Conservation (phyloP, 1,140 invertebrate species). For the Rhyacophila brunnea region DNA sequence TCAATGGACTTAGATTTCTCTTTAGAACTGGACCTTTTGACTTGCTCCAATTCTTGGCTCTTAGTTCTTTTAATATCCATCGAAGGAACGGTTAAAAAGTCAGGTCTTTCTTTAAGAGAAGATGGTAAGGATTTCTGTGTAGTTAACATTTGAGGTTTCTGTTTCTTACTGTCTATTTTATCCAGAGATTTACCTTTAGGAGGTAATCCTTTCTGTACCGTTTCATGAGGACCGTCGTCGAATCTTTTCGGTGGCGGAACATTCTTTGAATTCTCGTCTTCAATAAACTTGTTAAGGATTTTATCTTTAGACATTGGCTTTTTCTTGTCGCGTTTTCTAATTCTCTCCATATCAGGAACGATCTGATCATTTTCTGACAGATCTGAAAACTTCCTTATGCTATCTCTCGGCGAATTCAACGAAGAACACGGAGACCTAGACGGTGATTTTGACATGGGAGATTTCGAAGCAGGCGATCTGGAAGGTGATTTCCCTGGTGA, state of each 20-base stretch:
- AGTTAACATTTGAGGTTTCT: constrained; percentile 42
- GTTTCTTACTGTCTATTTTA: constrained; percentile 50
- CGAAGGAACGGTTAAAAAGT: constrained; percentile 55
- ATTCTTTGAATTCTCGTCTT: constrained; percentile 39
- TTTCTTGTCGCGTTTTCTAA: constrained; percentile 53
- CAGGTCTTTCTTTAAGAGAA: constrained; percentile 51
- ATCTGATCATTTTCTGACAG: constrained; percentile 59
- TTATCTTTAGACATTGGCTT: constrained; percentile 49
- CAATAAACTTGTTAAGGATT: constrained; percentile 45
- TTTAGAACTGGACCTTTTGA: constrained; percentile 55
- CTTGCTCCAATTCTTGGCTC: constrained; percentile 61
- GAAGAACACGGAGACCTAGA: constrained; percentile 53
- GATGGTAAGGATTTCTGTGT: constrained; percentile 56
- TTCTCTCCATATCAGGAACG: constrained; percentile 59
- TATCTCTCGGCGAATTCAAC: constrained; percentile 52
- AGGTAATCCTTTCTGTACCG: constrained; percentile 26
- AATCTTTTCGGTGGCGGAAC: constrained; percentile 27
- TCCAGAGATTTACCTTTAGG: constrained; percentile 49
- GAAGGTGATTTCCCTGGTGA: constrained; percentile 29
- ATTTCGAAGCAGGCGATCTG: constrained; percentile 41
- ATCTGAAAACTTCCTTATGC: constrained; percentile 52
- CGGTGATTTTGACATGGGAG: constrained; percentile 52
- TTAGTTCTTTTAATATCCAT: constrained; percentile 61
- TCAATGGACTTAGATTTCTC: constrained; percentile 66
- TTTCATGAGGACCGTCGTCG: constrained; percentile 17